Evolutionary conservation across 1,140 invertebrate genomes (phyloP), one percentile per base, ranked within the genome.

Genomic region (Drosophila sp.): DNA sequence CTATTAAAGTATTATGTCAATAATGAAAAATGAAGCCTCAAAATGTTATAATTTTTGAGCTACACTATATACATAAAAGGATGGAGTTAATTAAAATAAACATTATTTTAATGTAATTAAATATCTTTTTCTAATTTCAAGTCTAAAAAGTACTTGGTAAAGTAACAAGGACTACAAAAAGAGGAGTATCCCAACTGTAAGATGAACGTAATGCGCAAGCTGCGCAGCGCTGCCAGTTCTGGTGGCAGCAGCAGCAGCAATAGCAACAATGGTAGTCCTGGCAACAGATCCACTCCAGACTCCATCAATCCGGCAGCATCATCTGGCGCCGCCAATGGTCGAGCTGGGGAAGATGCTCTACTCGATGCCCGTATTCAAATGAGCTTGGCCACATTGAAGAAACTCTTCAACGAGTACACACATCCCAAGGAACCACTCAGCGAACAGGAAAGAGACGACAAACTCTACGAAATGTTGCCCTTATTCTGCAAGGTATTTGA

Each of bases 401-500:
- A 99, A 93, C 93, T 99, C 7, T 99, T 99, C 93, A 96, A 96
- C 27, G 98, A 99, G 89, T 98, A 98, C 83, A 96, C 95, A 25
- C 97, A 98, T 93, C 96, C 97, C 40, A 93, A 95, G 50, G 96
- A 97, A 80, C 94, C 96, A 6, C 93, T 98, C 1, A 95, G 94
- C 35, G 97, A 98, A 67, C 93, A 94, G 63, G 97, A 99, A 92
- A 95, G 96, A 71, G 97, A 99, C 93, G 96, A 97, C 87, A 98
- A 98, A 93, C 94, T 99, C 1, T 99, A 99, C 92, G 98, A 98
- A 92, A 99, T 99, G 97, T 94, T 99, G 80, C 98, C 98, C 47
- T 93, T 99, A 7, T 99, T 99, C 93, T 98, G 97, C 93, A 99
- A 99, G 95, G 98, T 99, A 94, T 93, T 38, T 29, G 0, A 38